Evolutionary conservation across 2,797 vertebrate genomes (phyloP).

Genomic region (Enteromius anoplus): DNA sequence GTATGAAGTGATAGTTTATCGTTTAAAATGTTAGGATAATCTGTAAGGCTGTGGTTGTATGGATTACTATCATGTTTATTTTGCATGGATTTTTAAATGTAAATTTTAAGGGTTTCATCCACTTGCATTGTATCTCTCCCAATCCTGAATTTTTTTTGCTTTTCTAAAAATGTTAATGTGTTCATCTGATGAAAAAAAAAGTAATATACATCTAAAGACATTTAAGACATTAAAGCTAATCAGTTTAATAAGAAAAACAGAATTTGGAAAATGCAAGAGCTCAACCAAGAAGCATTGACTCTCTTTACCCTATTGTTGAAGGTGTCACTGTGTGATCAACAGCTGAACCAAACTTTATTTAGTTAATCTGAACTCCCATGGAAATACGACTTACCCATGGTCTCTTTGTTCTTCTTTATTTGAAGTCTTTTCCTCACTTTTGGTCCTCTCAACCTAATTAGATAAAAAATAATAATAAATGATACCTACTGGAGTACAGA

Average conservation of each 20-base stretch:
- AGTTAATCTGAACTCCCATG: neutral
- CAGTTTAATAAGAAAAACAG: neutral
- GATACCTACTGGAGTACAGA: neutral
- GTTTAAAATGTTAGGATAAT: neutral
- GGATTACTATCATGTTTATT: neutral
- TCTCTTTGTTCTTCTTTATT: slow-evolving; percentile 63
- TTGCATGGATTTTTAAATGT: neutral
- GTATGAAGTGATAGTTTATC: neutral
- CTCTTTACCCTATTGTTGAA: neutral
- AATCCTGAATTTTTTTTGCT: neutral
- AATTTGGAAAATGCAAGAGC: neutral
- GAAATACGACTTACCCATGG: slow-evolving; percentile 70
- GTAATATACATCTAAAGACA: neutral
- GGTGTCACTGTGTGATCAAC: neutral
- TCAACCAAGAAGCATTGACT: neutral
- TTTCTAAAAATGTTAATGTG: neutral
- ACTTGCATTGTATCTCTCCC: neutral
- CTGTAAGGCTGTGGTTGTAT: neutral
- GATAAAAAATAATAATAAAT: slow-evolving; percentile 16
- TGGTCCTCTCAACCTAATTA: slow-evolving; percentile 60
- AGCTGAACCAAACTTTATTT: neutral
- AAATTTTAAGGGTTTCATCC: neutral
- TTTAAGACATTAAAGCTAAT: neutral
- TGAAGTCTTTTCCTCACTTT: slow-evolving; percentile 60
- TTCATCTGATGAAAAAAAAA: neutral